Evolutionary conservation across 2,113 vertebrate genomes (phyloP), one percentile per base, ranked within the genome.

Genomic region (Cynocephalus volans): DNA sequence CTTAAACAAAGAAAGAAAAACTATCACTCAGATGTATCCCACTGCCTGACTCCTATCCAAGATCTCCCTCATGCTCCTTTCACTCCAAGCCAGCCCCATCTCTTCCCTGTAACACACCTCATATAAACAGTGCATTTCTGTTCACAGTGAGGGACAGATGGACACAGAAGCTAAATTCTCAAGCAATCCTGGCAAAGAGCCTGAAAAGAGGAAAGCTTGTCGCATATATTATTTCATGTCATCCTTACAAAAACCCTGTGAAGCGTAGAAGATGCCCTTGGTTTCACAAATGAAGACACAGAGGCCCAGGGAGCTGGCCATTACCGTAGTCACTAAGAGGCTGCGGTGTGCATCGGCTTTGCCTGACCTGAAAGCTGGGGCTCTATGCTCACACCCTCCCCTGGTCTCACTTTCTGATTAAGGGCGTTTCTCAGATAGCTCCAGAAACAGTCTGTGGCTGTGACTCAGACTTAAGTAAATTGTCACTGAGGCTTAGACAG

Each of bases 381-480:
- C 50, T 80, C 33, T 65, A 26, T 13, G 17, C 50, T 45, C 52
- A 41, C 31, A 45, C 7, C 1, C 31, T 75, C 18, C 54, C 28
- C 21, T 50, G 18, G 24, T 31, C 21, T 36, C 52, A 23, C 56
- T 80, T 72, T 50, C 79, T 84, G 77, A 73, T 24, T 56, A 88
- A 65, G 72, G 77, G 75, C 21, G 33, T 72, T 92, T 94, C 60
- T 7, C 15, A 92, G 65, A 88, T 9, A 92, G 75, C 73, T 93
- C 23, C 24, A 91, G 79, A 81, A 92, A 52, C 65, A 31, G 72
- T 60, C 52, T 11, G 62, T 72, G 69, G n/a, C 70, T 87, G 9
- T 95, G 94, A 95, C 85, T 96, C 84, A 77, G 58, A 76, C 84
- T 45, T 28, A 45, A 94, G 54, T 33, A 64, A 90, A 79, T 72